Percentiles rank a stretch among this genome's conserved stretches.
Conservation (phyloP, 37 sponge, comb jelly and placozoan genomes). For the Spongilla lacustris region DNA sequence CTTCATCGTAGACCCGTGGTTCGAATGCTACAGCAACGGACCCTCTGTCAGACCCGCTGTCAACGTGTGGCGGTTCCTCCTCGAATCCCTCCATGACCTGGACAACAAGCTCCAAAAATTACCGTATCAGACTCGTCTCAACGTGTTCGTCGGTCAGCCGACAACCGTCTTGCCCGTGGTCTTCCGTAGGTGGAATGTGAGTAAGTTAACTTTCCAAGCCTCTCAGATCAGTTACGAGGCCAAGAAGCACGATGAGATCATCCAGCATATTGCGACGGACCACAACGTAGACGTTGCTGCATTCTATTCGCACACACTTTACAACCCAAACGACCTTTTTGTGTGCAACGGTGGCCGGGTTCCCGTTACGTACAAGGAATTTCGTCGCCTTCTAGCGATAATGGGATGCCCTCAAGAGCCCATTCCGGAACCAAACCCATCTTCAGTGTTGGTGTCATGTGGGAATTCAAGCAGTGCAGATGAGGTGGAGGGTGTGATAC, state of each 20-base stretch:
- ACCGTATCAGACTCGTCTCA: too few species aligned
- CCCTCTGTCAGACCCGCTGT: too few species aligned
- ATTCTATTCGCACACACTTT: slow-evolving; percentile 71
- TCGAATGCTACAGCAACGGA: too few species aligned
- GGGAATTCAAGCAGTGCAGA: neutral
- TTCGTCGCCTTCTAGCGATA: slow-evolving; percentile 41
- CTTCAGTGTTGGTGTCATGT: too few species aligned
- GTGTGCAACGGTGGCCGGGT: slow-evolving; percentile 38
- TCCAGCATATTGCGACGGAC: slow-evolving; percentile 30
- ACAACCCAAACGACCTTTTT: slow-evolving; percentile 56
- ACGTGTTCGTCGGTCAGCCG: too few species aligned
- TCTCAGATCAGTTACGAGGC: slow-evolving; percentile 55
- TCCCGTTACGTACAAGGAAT: slow-evolving; percentile 66
- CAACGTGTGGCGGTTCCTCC: too few species aligned
- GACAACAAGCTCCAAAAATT: too few species aligned
- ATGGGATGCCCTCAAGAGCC: too few species aligned
- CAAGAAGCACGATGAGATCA: slow-evolving; percentile 51
- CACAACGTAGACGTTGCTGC: slow-evolving; percentile 26
- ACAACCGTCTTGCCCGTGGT: slow-evolving; percentile 26
- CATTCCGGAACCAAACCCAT: too few species aligned
- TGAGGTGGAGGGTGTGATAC: slow-evolving; percentile 28
- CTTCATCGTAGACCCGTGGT: too few species aligned
- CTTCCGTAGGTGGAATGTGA: slow-evolving; percentile 49
- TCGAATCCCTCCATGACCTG: too few species aligned
- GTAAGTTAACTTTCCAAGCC: slow-evolving; percentile 54